phyloP scores from a whole-genome alignment of 1,140 invertebrate genomes.

The Steinernema khuongi region DNA sequence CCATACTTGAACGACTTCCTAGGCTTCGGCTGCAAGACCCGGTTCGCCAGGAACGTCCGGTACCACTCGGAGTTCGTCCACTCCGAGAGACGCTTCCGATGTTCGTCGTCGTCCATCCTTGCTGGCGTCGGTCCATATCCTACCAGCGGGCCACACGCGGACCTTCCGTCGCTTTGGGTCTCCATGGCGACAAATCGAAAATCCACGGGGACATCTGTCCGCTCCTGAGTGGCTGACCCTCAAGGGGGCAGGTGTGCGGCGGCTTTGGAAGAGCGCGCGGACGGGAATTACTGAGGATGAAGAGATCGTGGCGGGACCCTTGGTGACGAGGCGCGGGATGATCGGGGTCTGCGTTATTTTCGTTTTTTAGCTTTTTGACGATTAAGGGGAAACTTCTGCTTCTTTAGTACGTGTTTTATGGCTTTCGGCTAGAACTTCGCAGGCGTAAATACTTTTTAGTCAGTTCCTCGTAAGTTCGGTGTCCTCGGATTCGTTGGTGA shows the following conservation, averaged over 20 bases:
- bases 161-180: neutral
- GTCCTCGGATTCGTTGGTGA: too few relatives aligned
- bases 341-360: neutral
- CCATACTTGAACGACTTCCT: constrained; percentile 16
- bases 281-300: neutral
- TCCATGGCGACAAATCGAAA: neutral
- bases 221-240: constrained; percentile 5
- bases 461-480: too few relatives aligned
- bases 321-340: neutral
- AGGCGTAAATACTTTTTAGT: too few relatives aligned
- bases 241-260: neutral
- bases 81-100: neutral
- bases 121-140: neutral
- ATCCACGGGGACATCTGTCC: neutral
- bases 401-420: too few relatives aligned
- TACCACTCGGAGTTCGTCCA: constrained; percentile 1
- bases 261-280: neutral
- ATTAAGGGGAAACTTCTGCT: too few relatives aligned
- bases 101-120: neutral
- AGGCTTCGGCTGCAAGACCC: neutral
- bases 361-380: too few relatives aligned
- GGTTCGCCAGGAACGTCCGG: neutral
- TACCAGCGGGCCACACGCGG: too few relatives aligned
- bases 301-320: too few relatives aligned
- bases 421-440: too few relatives aligned